Base-by-base conservation (phyloP, 2,797 vertebrate species). In the Leptodactylus fallax region DNA sequence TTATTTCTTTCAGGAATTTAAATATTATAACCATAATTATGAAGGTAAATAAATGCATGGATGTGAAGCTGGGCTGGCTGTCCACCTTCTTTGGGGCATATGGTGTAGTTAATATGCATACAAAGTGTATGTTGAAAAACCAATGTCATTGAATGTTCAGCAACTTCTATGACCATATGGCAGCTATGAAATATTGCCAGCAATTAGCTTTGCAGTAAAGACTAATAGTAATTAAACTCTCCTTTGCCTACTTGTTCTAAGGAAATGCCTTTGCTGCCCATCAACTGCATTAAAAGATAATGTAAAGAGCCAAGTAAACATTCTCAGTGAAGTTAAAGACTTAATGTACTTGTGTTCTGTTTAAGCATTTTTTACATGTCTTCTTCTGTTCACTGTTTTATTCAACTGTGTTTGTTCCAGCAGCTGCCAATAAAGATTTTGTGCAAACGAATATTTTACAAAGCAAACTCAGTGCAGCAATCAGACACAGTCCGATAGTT, bases 381-480 rank as follows among this genome's bases (percentile, higher is more conserved):
- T 17, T 4, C 61, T 11, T 63, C 55, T 80, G 27, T 19, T 16
- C 27, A n/a, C 27, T 47, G 56, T 80, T 7, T 80, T 21, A n/a
- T 47, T 36, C 9, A n/a, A 10, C 61, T 63, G 17, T n/a, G 58
- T 21, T 80, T 36, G 19, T 80, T 58, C 16, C 36, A 80, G 79
- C 56, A 63, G 61, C 21, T 61, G 21, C 60, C 60, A 61, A 6
- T 80, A 61, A 60, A 60, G 55, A 45, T 80, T 80, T 80, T 19
- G 36, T 47, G 14, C 25, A 58, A 79, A 79, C 77, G 45, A 45
- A 19, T 81, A 45, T 58, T 79, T 16, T 61, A 11, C 56, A 36
- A n/a, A n/a, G 16, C 21, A 81, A 81, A 81, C 21, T 81, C 56
- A 63, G n/a, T 23, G 61, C n/a, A 23, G 61, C 56, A 45, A 81